Percentiles rank a stretch among this genome's conserved stretches.
Evolutionary conservation across 2,888 invertebrate species (phyloP).

Genomic region (Galeruca laticollis): DNA sequence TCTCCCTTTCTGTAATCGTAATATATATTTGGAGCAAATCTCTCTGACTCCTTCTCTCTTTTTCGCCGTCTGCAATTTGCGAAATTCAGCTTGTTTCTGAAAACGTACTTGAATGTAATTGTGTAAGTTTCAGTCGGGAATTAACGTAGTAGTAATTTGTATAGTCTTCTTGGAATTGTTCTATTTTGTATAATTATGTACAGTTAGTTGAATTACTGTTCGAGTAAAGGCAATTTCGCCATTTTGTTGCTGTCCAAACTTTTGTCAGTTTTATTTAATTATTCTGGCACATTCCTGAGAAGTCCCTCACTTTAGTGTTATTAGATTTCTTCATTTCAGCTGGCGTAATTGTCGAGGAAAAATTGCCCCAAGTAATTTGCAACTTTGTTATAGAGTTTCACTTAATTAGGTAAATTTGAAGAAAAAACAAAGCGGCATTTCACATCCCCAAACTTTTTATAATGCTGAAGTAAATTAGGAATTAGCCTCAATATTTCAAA

Average conservation of each 20-base stretch:
- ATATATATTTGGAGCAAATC: constrained; percentile 33
- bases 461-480: constrained; percentile 11
- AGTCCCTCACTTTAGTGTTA: constrained; percentile 39
- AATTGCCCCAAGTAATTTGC: constrained; percentile 27
- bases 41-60: constrained; percentile 26
- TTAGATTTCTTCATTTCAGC: constrained; percentile 39
- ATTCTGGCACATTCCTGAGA: constrained; percentile 32
- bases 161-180: constrained; percentile 52
- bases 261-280: constrained; percentile 48
- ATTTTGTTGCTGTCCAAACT: constrained; percentile 51
- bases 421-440: constrained; percentile 14
- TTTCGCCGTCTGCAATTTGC: constrained; percentile 37
- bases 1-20: constrained; percentile 34
- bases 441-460: constrained; percentile 17
- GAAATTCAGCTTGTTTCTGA: constrained; percentile 41
- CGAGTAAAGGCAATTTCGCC: constrained; percentile 50
- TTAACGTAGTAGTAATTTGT: constrained; percentile 54
- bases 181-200: constrained; percentile 55
- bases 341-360: constrained; percentile 29
- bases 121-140: constrained; percentile 53
- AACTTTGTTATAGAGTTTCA: constrained; percentile 31
- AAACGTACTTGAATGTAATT: constrained; percentile 52
- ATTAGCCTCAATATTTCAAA: not conserved
- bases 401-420: constrained; percentile 28
- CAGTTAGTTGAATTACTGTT: constrained; percentile 54